Base-by-base conservation (phyloP, 1,140 invertebrate genomes). In the Tetraneura akinire region DNA sequence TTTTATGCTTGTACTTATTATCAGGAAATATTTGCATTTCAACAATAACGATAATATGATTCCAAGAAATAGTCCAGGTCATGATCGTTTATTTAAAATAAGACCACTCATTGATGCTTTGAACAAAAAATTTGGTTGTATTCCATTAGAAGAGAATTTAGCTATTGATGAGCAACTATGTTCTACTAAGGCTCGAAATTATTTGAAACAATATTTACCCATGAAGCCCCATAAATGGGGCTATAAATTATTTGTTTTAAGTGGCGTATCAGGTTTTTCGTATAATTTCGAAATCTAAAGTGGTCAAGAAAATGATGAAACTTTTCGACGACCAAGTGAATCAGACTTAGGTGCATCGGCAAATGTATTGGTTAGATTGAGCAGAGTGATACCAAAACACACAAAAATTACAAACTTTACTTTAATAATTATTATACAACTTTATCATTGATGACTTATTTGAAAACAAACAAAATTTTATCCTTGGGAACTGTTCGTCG, bases 201-300 rank as follows among this genome's bases (percentile, higher is more conserved):
- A n/a, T n/a, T n/a, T n/a, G n/a, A n/a, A n/a, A n/a, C n/a, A n/a
- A n/a, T n/a, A n/a, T n/a, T n/a, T n/a, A n/a, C n/a, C n/a, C n/a
- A n/a, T n/a, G n/a, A n/a, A n/a, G n/a, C n/a, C n/a, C n/a, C 57
- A 82, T 45, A 82, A 82, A 62, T 80, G 80, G 78, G 82, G 82
- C n/a, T 83, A 81, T 60, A 82, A 83, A 78, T 21, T 83, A 51
- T 86, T 82, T 83, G 85, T 86, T 9, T 78, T 86, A 23, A 83
- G 85, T 84, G 85, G 84, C 14, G 83, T 85, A 45, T 83, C 81
- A 51, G 85, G 85, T 14, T 86, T 82, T 80, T 84, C 83, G 0
- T 86, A 86, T 81, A 84, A 86, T 82, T 83, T 82, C 80, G 85
- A 86, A 83, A 81, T 83, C n/a, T 83, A 86, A 80, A 84, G 83